Base-by-base conservation (phyloP, 2,797 vertebrate species). In the Cynopterus sphinx region DNA sequence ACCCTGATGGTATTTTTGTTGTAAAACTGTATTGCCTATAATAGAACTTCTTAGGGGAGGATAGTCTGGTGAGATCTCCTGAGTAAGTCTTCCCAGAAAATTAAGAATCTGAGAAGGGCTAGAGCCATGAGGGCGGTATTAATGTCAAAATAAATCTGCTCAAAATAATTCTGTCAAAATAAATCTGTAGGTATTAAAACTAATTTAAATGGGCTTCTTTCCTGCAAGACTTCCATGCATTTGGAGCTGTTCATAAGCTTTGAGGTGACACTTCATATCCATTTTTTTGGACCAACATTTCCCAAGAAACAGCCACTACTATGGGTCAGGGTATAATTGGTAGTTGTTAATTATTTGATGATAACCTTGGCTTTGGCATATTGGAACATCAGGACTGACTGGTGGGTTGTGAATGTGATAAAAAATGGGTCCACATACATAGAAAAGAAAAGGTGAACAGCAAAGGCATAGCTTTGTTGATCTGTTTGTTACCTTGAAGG, bases 101-200 rank as follows among this genome's bases (percentile, higher is more conserved):
- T 19, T 1, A 17, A 90, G 77, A 39, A 39, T 51, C 53, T 57
- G 63, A 53, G 61, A 87, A 89, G 46, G 73, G 15, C 78, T 70
- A 22, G 46, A 90, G 55, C 41, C 36, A 12, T 22, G 49, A 88
- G 36, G 75, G 87, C 51, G 68, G 51, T 57, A 74, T 61, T 41
- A 55, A 55, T 95, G 87, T 96, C 94, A 90, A 77, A 97, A 96
- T 93, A 96, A 84, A 96, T 92, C 90, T 92, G 70, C 46, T 81
- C 61, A 10, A 83, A 83, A 67, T 49, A 65, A 78, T 61, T 36
- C 65, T 94, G 81, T 97, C 95, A 90, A 73, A 97, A 96, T 94
- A 95, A 81, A 96, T 90, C 90, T 53, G 49, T 31, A 68, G 87
- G 17, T 81, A 84, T 85, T 91, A 92, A 91, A 61, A 87, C 70